These are phyloP conservation scores for Blastobasis adustella DNA, from an alignment of 2,888 invertebrate genomes.

Conservation along the genomic window DNA sequence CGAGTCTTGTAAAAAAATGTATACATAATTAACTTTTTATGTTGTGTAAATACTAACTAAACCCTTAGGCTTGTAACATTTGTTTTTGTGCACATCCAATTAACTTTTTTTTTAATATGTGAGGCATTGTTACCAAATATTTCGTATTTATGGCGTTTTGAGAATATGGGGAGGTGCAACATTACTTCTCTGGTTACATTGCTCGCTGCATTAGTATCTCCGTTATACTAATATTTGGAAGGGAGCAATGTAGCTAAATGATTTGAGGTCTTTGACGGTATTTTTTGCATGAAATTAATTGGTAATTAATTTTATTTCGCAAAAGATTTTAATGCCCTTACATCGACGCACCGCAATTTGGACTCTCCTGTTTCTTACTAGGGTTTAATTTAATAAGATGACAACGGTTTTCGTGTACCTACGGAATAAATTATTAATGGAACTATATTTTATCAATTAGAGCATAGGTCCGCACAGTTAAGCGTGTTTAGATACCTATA, in stretches of 20 bases:
- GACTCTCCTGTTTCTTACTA: too few relatives aligned
- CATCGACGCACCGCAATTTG: too few relatives aligned
- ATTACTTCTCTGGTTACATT: background rate
- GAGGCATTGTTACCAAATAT: conserved; percentile 74
- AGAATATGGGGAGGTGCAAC: too few relatives aligned
- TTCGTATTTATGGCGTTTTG: conserved; percentile 54
- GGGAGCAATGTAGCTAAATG: background rate
- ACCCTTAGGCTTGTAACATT: conserved; percentile 29
- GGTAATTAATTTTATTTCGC: too few relatives aligned
- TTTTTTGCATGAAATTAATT: background rate
- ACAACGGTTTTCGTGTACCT: too few relatives aligned
- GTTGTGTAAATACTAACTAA: conserved; percentile 56
- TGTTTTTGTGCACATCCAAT: conserved; percentile 28
- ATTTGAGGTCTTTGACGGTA: conserved; percentile 12
- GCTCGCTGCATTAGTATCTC: background rate
- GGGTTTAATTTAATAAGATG: too few relatives aligned
- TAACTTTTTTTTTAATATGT: conserved; percentile 26
- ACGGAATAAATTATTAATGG: too few relatives aligned
- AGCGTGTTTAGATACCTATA: too few relatives aligned
- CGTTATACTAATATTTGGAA: background rate
- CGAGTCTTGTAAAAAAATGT: conserved; percentile 7
- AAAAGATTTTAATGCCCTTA: too few relatives aligned
- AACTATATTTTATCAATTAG: too few relatives aligned
- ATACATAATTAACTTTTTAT: conserved; percentile 9
- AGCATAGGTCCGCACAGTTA: too few relatives aligned